Evolutionary conservation across 2,797 vertebrate species (phyloP).

Genomic region (Remorina albescens): DNA sequence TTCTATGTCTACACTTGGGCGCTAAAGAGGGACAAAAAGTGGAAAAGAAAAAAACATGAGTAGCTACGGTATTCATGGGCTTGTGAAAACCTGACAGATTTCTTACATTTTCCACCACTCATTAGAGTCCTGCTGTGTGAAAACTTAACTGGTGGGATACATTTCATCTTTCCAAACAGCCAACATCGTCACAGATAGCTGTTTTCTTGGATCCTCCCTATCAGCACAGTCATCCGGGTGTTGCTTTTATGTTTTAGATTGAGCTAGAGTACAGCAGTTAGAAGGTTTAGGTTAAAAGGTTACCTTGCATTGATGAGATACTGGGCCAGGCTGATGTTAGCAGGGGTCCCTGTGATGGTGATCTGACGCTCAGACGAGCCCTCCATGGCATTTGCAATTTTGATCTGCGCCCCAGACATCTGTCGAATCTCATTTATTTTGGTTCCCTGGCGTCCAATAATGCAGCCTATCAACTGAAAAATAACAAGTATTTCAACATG

Average conservation of each 20-base stretch:
- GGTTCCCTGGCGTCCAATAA: conserved; percentile 98
- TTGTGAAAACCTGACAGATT: conserved; percentile 34
- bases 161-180: conserved; percentile 1
- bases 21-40: conserved; percentile 20
- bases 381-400: conserved; percentile 97
- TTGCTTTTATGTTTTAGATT: conserved; percentile 24
- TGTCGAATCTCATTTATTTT: conserved; percentile 99
- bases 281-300: conserved; percentile 62
- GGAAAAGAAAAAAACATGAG: conserved; percentile 11
- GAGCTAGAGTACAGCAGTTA: conserved; percentile 25
- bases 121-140: conserved; percentile 25
- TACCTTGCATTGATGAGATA: conserved; percentile 99
- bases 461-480: conserved; percentile 97
- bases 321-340: conserved; percentile 98
- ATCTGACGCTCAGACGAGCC: conserved; percentile 97
- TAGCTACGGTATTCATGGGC: conserved; percentile 25
- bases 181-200: not conserved
- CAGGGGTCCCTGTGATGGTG: conserved; percentile 97
- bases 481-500: conserved; percentile 68
- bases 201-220: conserved; percentile 1
- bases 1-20: conserved; percentile 38
- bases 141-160: not conserved
- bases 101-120: conserved; percentile 4
- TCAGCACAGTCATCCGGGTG: conserved; percentile 6
- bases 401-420: conserved; percentile 99